Evolutionary conservation across 2,113 vertebrate genomes (phyloP), one percentile per base, ranked within the genome.

Genomic region (Lates calcarifer): DNA sequence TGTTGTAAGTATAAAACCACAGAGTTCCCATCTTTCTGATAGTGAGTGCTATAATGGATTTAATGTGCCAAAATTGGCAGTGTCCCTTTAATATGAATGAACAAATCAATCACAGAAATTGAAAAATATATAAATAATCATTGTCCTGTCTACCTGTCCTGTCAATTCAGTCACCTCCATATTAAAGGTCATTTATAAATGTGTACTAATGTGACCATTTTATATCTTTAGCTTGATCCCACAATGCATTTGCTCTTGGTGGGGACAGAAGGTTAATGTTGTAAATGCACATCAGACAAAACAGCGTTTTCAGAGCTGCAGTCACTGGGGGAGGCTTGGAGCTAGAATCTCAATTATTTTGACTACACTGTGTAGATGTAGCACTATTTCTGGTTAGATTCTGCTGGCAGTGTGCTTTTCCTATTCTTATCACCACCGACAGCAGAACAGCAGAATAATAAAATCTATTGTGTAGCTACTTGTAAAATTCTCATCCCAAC

Each of bases 361-460:
- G 49, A 79, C 66, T 81, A 61, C 67, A 69, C 51, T 49, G 61
- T 85, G 82, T 68, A 77, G 78, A 78, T 85, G 78, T 82, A 20
- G 78, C 41, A 47, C 64, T 66, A 13, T 62, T 74, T 87, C 75
- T 47, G 33, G 55, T 65, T 60, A 15, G 70, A 68, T 88, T 90
- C 69, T 84, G 85, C 77, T 86, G 86, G 76, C 85, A 71, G 71
- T 66, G 80, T 75, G 69, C 74, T 83, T 90, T 79, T 74, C 77
- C 67, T 69, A 56, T 89, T 80, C 87, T 84, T 90, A 90, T 91
- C 84, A 58, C 73, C 7, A 45, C 69, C 58, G 35, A 79, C 84
- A 88, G 90, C 86, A 75, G 77, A 90, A 74, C 66, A 79, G 77
- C 74, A 55, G 51, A 84, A 89, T 84, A 91, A 88, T 85, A 70